Base-by-base conservation (phyloP, 2,113 vertebrate genomes). In the Rhombomys opimus region DNA sequence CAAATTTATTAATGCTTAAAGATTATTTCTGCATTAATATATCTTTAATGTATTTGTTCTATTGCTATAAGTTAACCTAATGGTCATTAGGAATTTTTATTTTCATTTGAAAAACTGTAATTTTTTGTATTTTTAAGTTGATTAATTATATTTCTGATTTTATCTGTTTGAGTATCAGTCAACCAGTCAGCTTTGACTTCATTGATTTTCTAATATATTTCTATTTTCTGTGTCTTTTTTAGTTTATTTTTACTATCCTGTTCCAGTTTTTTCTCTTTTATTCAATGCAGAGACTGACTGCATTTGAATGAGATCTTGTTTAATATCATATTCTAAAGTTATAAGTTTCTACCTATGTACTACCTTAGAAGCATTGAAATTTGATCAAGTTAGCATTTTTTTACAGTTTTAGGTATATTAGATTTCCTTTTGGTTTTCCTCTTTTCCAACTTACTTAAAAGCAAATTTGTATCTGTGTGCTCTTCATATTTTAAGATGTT, bases 11-110 rank as follows among this genome's bases (percentile, higher is more conserved):
- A 46, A 76, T 35, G 52, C 18, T 80, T 32, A 7, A 80, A 17
- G 52, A 57, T 32, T 80, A 54, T 13, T 54, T 14, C 54, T 41
- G 10, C 11, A 76, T 46, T 76, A 5, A 46, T 87, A 7, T 87
- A 35, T 57, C 22, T 85, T 87, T 91, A 54, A 85, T 73, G 7
- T 27, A 94, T 93, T 94, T 94, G 3, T 54, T 23, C 7, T 92
- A 78, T 90, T 90, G 6, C 9, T 67, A 9, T 30, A 77, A 68
- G 15, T 73, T 72, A 4, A 80, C 35, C 77, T 8, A 92, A 4
- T 57, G 35, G 2, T 25, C 70, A 11, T 12, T 82, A 41, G 41
- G 93, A 15, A 75, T 20, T 54, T 78, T 17, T 17, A 73, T 38
- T n/a, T 85, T 38, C 0, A 7, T 67, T 78, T 85, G 50, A 35